A percentile compares a stretch with the other conserved stretches of the same genome.
Conservation (phyloP, 1,140 invertebrate species). For the Cepaea nemoralis region DNA sequence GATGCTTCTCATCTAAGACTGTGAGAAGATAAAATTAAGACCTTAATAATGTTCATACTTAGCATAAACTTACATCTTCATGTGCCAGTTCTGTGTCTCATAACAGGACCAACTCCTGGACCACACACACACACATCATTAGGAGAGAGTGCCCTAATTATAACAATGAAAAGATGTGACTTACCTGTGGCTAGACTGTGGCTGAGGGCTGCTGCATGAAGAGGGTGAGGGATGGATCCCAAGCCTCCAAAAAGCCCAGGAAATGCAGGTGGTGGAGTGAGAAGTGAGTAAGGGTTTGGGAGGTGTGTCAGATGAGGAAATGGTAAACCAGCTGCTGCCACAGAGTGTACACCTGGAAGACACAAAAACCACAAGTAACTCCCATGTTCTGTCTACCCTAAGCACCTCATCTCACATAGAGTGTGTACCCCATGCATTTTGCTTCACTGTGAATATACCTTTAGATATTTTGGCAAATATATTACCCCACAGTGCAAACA, state of each 20-base stretch:
- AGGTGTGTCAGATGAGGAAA: conserved; percentile 58
- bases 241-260: conserved; percentile 58
- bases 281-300: conserved; percentile 57
- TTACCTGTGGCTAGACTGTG: conserved; percentile 45
- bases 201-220: conserved; percentile 45
- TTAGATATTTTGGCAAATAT: not conserved
- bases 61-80: no score
- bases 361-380: not conserved
- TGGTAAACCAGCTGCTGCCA: conserved; percentile 50
- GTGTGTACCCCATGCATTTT: no score
- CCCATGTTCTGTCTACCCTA: not conserved
- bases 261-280: conserved; percentile 53
- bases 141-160: no score
- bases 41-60: no score
- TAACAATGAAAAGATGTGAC: no score
- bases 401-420: not conserved
- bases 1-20: no score
- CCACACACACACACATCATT: no score
- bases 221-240: conserved; percentile 48
- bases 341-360: conserved; percentile 50
- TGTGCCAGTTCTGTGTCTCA: no score
- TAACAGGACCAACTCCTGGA: no score
- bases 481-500: no score
- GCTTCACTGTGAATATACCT: not conserved
- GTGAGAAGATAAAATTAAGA: no score